A percentile compares a stretch with the other conserved stretches of the same genome.
Conservation (phyloP, 2,797 vertebrate species). For the Channa striata region DNA sequence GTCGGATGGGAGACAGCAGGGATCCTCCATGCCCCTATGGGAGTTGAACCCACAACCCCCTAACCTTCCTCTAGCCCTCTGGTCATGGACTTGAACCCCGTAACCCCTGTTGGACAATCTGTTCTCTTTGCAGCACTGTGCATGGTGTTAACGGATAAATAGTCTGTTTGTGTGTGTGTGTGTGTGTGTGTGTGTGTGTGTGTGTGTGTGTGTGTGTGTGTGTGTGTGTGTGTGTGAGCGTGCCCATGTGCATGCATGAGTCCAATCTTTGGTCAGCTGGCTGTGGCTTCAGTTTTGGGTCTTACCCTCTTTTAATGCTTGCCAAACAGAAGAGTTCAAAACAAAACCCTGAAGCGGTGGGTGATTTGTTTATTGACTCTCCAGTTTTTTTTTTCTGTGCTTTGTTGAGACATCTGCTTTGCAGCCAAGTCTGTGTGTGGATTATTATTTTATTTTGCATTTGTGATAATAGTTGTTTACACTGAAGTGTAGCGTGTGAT, state of each 20-base stretch:
- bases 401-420: conserved; percentile 30
- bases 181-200: conserved; percentile 30
- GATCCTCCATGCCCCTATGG: conserved; percentile 67
- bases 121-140: conserved; percentile 62
- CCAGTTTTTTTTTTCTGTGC: conserved; percentile 11
- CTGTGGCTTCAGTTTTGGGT: conserved; percentile 49
- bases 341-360: conserved; percentile 7
- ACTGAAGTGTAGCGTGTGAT: conserved; percentile 15
- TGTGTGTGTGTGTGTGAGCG: conserved; percentile 25
- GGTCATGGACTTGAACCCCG: conserved; percentile 81
- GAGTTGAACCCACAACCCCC: conserved; percentile 77
- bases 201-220: too few species aligned
- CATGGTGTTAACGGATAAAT: conserved; percentile 76
- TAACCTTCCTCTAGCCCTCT: conserved; percentile 73
- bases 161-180: conserved; percentile 29
- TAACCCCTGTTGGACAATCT: conserved; percentile 78
- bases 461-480: conserved; percentile 21
- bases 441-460: neutral
- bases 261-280: conserved; percentile 69
- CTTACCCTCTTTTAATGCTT: conserved; percentile 44
- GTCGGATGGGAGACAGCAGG: conserved; percentile 66
- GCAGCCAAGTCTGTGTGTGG: neutral
- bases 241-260: conserved; percentile 32
- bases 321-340: conserved; percentile 42
- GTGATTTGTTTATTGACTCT: conserved; percentile 21